Percentiles rank a stretch among this genome's conserved stretches.
These are phyloP conservation scores for Pomacea maculata DNA, from an alignment of 1,140 invertebrate genomes.

Conservation along the genomic window DNA sequence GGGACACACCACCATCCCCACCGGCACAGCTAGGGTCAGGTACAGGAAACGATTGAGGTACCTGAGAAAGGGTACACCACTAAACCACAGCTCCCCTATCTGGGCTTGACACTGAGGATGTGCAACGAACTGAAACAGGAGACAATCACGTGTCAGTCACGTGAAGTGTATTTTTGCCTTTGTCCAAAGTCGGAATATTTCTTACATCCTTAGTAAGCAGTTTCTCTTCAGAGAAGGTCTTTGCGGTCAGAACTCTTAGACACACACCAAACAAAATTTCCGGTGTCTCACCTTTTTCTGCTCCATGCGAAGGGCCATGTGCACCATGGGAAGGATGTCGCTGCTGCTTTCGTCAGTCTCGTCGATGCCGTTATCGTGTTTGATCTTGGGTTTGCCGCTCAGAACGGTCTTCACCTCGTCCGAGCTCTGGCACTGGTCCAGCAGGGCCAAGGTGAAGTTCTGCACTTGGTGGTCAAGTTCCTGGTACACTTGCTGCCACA, in stretches of 20 bases:
- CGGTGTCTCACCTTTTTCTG: constrained; percentile 86
- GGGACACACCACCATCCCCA: constrained; percentile 92
- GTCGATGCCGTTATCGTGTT: not conserved
- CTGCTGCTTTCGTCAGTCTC: not conserved
- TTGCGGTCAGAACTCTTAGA: no score
- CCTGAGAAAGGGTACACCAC: constrained; percentile 91
- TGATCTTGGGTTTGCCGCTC: constrained; percentile 69
- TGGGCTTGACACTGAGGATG: constrained; percentile 97
- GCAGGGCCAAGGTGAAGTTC: constrained; percentile 82
- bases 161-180: not conserved
- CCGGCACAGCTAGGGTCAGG: constrained; percentile 88
- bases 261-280: no score
- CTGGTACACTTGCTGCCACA: constrained; percentile 63
- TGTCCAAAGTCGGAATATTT: no score
- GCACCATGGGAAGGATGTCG: constrained; percentile 74
- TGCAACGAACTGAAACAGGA: constrained; percentile 85
- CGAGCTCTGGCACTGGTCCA: constrained; percentile 89
- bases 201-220: no score
- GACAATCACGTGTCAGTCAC: constrained; percentile 5
- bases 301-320: constrained; percentile 90
- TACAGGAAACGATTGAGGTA: constrained; percentile 89
- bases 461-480: constrained; percentile 82
- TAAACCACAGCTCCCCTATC: constrained; percentile 96
- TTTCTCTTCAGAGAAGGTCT: no score
- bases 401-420: constrained; percentile 89